phyloP scores from a whole-genome alignment of 2,113 vertebrate genomes.

The Pomatostomus ruficeps region DNA sequence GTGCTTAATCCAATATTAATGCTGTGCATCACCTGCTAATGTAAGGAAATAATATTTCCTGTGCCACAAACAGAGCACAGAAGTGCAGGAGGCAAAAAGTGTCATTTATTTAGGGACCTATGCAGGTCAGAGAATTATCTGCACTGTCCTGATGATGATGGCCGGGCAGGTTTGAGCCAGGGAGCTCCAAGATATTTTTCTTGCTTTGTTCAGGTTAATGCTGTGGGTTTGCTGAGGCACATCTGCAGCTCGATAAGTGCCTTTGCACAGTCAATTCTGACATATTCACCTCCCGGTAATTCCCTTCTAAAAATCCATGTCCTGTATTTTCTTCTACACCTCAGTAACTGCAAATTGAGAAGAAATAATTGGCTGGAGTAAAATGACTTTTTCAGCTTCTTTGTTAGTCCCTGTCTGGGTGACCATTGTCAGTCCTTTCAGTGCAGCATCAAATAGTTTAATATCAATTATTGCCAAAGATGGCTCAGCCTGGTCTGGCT shows the following conservation, averaged over 20 bases:
- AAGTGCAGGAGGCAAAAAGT: neutral
- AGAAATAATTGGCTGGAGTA: neutral
- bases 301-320: neutral
- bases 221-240: neutral
- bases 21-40: neutral
- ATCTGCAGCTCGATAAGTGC: neutral
- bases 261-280: neutral
- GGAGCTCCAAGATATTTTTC: neutral
- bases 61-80: rapidly evolving
- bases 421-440: neutral
- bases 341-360: neutral
- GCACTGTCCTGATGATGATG: neutral
- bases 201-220: neutral
- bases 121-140: neutral
- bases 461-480: neutral
- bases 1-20: neutral
- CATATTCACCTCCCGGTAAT: neutral
- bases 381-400: neutral
- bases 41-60: neutral
- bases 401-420: neutral
- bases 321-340: neutral
- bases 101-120: neutral
- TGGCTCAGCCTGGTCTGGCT: neutral
- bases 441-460: neutral
- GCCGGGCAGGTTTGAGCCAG: neutral